phyloP scores from a whole-genome alignment of 2,888 invertebrate species.

The Drosophila pseudotalamancana region DNA sequence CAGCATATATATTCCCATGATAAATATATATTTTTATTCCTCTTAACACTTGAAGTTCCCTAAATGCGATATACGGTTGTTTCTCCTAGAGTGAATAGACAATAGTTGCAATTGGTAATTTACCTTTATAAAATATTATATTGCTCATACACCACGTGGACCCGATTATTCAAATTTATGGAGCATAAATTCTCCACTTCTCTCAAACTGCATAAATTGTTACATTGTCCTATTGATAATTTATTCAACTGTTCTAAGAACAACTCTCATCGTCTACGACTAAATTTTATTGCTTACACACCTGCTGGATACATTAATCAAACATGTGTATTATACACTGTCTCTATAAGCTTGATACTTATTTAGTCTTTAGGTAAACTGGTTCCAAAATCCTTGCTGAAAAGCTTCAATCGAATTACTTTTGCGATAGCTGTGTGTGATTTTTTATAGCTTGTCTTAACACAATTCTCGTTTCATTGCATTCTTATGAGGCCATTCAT shows the following conservation, averaged over 20 bases:
- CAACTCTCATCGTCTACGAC: not conserved
- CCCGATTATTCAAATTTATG: not conserved
- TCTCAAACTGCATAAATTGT: no score
- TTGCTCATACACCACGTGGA: not conserved
- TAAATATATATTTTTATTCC: not conserved
- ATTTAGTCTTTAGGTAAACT: not conserved
- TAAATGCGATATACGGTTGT: no score
- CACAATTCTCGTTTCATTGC: conserved; percentile 6
- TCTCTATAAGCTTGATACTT: no score
- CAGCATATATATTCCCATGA: no score
- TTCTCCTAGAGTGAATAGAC: no score
- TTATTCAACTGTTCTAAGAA: no score
- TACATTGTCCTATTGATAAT: no score
- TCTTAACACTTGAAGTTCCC: no score
- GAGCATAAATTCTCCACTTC: not conserved
- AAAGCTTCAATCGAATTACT: not conserved
- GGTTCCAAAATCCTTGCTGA: not conserved
- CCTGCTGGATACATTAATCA: not conserved
- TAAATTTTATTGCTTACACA: not conserved
- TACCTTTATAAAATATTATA: not conserved
- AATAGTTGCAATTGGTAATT: no score
- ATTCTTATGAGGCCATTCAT: conserved; percentile 41
- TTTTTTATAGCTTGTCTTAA: conserved; percentile 10
- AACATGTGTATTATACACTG: no score
- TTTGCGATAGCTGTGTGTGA: not conserved